These are phyloP conservation scores for Sarcophaga variegata DNA, from an alignment of 2,888 invertebrate species.

Conservation along the genomic window DNA sequence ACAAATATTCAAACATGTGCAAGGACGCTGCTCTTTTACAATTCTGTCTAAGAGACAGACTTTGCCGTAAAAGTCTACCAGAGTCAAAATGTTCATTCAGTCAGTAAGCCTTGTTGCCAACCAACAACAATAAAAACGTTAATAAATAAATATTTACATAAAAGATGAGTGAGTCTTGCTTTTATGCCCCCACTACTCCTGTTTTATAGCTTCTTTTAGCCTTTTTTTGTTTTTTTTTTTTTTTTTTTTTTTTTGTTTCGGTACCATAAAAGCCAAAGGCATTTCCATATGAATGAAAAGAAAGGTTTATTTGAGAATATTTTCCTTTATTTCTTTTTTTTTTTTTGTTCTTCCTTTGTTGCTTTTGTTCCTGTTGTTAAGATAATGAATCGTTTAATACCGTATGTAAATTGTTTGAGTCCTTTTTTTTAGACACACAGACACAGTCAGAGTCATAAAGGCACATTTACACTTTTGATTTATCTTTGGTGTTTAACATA, in stretches of 20 bases:
- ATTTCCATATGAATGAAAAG: slow-evolving; percentile 53
- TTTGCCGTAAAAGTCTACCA: too few species aligned
- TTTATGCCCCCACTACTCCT: background rate
- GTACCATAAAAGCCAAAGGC: slow-evolving; percentile 25
- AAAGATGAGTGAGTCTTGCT: slow-evolving; percentile 54
- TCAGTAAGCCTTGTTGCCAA: slow-evolving; percentile 21
- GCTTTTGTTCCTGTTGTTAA: slow-evolving; percentile 25
- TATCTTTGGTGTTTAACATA: slow-evolving; percentile 49
- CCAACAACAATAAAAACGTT: slow-evolving; percentile 21
- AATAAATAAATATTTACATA: slow-evolving; percentile 64
- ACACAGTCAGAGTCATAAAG: slow-evolving; percentile 5
- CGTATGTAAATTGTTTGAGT: slow-evolving; percentile 6
- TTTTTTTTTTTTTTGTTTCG: too few species aligned
- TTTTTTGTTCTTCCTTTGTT: slow-evolving; percentile 4
- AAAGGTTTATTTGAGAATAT: slow-evolving; percentile 53
- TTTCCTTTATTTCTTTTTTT: slow-evolving; percentile 24
- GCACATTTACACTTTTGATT: slow-evolving; percentile 56
- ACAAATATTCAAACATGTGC: too few species aligned
- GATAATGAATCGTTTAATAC: slow-evolving; percentile 46
- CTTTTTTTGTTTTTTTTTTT: background rate
- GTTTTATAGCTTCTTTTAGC: slow-evolving; percentile 26
- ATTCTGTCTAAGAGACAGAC: too few species aligned
- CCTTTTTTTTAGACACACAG: slow-evolving; percentile 6
- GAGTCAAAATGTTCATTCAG: too few species aligned
- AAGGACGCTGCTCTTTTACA: too few species aligned